Evolutionary conservation across 1,140 invertebrate species (phyloP).

Genomic region (Mycetomoellerius zeteki): DNA sequence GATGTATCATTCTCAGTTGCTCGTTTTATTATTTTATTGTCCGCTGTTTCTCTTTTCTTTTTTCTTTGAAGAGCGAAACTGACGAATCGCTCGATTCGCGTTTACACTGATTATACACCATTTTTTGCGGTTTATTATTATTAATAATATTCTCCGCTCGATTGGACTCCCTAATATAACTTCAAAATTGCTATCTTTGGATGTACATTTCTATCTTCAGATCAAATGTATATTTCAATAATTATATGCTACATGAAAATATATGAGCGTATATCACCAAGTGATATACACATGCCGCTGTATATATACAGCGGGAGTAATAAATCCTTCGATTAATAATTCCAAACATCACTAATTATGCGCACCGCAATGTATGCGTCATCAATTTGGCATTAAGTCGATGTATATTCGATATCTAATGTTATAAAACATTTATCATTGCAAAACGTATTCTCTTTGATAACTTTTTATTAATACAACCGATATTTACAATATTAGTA

Average conservation of each 20-base stretch:
- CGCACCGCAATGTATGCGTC: conserved; percentile 15
- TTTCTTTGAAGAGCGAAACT: neutral
- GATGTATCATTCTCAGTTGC: neutral
- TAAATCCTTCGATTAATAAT: conserved; percentile 58
- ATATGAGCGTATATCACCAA: neutral
- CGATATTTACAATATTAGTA: neutral
- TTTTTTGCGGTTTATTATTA: neutral
- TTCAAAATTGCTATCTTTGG: conserved; percentile 6
- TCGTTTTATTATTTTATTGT: neutral
- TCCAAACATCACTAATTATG: conserved; percentile 43
- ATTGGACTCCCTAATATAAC: neutral
- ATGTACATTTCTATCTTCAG: conserved; percentile 5
- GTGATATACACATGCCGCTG: neutral
- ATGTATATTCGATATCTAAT: neutral
- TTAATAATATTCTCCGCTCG: neutral
- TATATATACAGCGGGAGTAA: conserved; percentile 10
- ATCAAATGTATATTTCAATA: neutral
- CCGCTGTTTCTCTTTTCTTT: neutral
- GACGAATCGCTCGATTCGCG: neutral
- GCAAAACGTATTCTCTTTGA: neutral
- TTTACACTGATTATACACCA: neutral
- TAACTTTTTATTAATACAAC: neutral
- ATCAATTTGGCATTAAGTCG: conserved; percentile 36
- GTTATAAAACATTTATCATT: neutral
- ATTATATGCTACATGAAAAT: conserved; percentile 4